Evolutionary conservation across 2,888 invertebrate species (phyloP).

Genomic region (Panopea generosa): DNA sequence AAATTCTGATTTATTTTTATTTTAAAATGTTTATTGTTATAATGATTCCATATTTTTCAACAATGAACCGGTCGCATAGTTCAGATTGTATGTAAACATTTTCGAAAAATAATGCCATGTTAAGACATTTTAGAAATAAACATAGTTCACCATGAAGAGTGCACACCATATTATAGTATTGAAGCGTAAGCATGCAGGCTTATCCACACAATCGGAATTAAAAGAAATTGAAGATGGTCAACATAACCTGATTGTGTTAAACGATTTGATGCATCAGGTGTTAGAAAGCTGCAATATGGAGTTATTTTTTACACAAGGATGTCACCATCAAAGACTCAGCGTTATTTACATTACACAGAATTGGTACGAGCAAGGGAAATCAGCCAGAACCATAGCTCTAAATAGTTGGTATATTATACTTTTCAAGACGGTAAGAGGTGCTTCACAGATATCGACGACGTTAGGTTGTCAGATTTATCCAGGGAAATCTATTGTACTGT

Average conservation of each 20-base stretch:
- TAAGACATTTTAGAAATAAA: constrained; percentile 5
- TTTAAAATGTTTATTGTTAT: too few relatives aligned
- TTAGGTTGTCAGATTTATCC: constrained; percentile 21
- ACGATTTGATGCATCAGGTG: constrained; percentile 39
- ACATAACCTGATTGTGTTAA: constrained; percentile 18
- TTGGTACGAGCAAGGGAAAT: constrained; percentile 39
- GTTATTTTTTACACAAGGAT: constrained; percentile 34
- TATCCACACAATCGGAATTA: constrained; percentile 15
- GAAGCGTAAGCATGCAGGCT: too few relatives aligned
- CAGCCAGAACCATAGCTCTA: constrained; percentile 38
- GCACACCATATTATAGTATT: too few relatives aligned
- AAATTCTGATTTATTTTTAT: too few relatives aligned
- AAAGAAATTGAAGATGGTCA: constrained; percentile 14
- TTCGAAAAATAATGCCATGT: constrained; percentile 12
- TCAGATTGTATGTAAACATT: too few relatives aligned
- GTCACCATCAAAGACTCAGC: constrained; percentile 38
- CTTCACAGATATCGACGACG: constrained; percentile 7
- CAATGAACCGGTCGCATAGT: too few relatives aligned
- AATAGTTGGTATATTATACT: constrained; percentile 37
- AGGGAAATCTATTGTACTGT: constrained; percentile 16
- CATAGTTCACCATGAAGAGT: not conserved
- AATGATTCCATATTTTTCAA: too few relatives aligned
- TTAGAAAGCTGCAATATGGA: constrained; percentile 11
- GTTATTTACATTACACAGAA: constrained; percentile 48
- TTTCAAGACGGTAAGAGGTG: constrained; percentile 30